Evolutionary conservation across 2,113 vertebrate genomes (phyloP), one percentile per base, ranked within the genome.

Genomic region (Rhodinocichla rosea): DNA sequence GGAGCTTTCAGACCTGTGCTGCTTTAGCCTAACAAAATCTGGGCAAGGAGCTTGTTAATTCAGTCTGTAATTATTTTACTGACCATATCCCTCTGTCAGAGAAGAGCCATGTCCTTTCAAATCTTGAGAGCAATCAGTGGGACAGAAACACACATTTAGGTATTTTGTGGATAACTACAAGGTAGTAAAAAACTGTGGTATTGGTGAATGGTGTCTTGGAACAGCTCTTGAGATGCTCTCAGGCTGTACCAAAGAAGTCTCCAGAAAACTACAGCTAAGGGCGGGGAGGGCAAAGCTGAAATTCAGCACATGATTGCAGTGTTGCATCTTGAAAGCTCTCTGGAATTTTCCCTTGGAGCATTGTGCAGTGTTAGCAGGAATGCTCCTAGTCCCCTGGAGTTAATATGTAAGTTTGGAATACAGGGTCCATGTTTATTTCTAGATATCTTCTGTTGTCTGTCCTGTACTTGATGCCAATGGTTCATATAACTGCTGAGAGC

Each of bases 341-440:
- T 95, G 95, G 92, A 94, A 92, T 88, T 96, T 97, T 96, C 89
- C 89, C 92, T 71, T 32, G 50, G n/a, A 17, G 81, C 76, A 44
- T 83, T 95, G 67, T 96, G 97, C 97, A 95, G 90, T 57, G 96
- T 97, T 97, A 95, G 96, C 96, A 96, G 77, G 89, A 96, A 83
- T 24, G 3, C 32, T 18, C 7, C 44, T 49, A 83, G 35, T 93
- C 65, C 77, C 89, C 68, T 78, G 60, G 92, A 90, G 95, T 97
- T 94, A 97, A 97, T 97, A 97, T 77, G 90, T 95, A 92, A 90
- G 91, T 97, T 80, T 92, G 90, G 45, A 92, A 97, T 95, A 93
- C 96, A 97, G 94, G 94, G 97, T 97, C 91, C 97, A 97, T 97
- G 96, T 97, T 97, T 97, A 97, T 95, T 97, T 94, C 95, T 57